A percentile compares a stretch with the other conserved stretches of the same genome.
phyloP scores from a whole-genome alignment of 2,797 vertebrate genomes.

The Vireo griseus region DNA sequence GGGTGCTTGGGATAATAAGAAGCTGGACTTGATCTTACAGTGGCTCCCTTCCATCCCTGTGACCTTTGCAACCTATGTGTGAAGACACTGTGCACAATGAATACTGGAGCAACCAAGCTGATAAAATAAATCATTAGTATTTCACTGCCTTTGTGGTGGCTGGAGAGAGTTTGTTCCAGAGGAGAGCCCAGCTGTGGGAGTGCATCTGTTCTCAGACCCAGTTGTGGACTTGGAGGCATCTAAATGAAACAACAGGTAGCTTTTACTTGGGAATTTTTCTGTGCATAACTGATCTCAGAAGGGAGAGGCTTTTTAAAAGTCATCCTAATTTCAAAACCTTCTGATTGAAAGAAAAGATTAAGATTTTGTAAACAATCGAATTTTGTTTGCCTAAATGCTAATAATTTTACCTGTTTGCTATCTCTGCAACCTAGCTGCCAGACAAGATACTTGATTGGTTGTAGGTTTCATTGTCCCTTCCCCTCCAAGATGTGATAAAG shows the following conservation, averaged over 20 bases:
- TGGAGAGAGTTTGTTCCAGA: background rate
- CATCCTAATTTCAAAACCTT: background rate
- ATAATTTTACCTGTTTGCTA: background rate
- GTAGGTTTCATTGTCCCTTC: background rate
- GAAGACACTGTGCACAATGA: background rate
- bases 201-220: background rate
- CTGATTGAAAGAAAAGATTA: background rate
- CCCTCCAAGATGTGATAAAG: background rate
- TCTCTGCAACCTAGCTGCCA: background rate
- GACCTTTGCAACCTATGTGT: background rate
- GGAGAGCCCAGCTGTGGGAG: background rate
- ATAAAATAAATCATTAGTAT: background rate
- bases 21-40: background rate
- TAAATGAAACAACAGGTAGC: background rate
- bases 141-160: background rate
- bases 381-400: background rate
- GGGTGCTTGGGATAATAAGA: background rate
- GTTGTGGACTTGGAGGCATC: background rate
- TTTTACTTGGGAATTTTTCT: background rate
- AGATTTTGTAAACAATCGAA: background rate
- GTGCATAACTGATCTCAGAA: background rate
- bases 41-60: background rate
- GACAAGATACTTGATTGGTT: fast-evolving
- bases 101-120: background rate
- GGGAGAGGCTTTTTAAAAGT: background rate